Evolutionary conservation across 2,888 invertebrate species (phyloP), one percentile per base, ranked within the genome.

Genomic region (Odontomyia ornata): DNA sequence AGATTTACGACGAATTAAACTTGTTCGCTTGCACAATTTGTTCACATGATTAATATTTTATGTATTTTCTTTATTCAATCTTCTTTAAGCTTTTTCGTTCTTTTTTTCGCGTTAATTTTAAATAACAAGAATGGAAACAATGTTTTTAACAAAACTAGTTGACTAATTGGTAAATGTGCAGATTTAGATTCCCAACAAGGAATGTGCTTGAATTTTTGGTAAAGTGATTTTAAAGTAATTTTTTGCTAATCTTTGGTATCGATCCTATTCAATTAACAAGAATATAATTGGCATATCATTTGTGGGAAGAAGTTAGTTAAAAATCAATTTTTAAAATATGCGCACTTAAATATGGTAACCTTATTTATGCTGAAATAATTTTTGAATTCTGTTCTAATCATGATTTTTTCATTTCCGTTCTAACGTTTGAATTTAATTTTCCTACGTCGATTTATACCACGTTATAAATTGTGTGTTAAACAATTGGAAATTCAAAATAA

Each of bases 171-270:
- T 36, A 7, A 23, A 25, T 60, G 5, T 23, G 4, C 27, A n/a
- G n/a, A 71, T 15, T 27, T 47, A 9, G 5, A 36, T 5, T 47
- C 71, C 52, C 71, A 71, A 71, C 47, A 71, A 47, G 52, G 67
- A 25, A 71, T 27, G 5, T 30, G 30, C 28, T 28, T 15, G 36
- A 36, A 5, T 36, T 5, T 36, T 36, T 36, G n/a, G n/a, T 60
- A 30, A 64, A 28, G 28, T 9, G 27, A 23, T 1, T 23, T n/a
- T 25, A 60, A 11, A 65, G n/a, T 65, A 25, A 23, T 71, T 71
- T 36, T 9, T 52, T n/a, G 9, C 25, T 18, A 47, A 52, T 71
- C 71, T 71, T 71, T 71, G 47, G 71, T 71, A 71, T 71, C 71
- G 27, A 1, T n/a, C n/a, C n/a, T 47, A 52, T 52, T 36, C 36